Conservation (phyloP, 92 coral and sea anemone genomes). For the Porites evermanni region DNA sequence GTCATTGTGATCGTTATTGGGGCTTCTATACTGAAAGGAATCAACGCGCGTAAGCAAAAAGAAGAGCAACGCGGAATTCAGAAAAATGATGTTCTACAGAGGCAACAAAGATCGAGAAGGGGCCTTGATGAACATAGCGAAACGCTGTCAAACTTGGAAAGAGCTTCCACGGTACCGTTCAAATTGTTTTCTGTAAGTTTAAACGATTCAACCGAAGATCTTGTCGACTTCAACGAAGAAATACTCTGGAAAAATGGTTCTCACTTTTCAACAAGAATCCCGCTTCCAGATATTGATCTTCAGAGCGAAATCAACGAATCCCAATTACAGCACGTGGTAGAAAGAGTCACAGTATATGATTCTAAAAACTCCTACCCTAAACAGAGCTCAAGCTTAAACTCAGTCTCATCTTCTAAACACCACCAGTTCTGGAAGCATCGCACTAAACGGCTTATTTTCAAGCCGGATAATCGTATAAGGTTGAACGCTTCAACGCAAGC, state of each 20-base stretch:
- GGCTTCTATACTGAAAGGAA: not conserved
- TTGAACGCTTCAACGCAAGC: conserved; percentile 56
- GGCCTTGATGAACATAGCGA: not conserved
- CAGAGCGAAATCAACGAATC: not conserved
- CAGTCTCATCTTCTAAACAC: not conserved
- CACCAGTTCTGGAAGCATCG: conserved; percentile 11
- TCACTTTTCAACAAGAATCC: conserved; percentile 2
- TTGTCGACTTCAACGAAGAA: conserved; percentile 37
- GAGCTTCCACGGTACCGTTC: no score
- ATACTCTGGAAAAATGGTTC: conserved; percentile 54
- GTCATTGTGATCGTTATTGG: conserved; percentile 10
- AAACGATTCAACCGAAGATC: conserved; percentile 6
- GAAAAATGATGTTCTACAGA: not conserved
- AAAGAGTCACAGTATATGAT: not conserved
- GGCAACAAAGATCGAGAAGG: not conserved
- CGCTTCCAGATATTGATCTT: not conserved
- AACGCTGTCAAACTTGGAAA: not conserved
- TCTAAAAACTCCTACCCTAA: conserved; percentile 2
- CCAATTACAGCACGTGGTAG: conserved; percentile 19
- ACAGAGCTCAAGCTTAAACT: not conserved
- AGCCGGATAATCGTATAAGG: conserved; percentile 61
- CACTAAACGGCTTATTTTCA: conserved; percentile 54
- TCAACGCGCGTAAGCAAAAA: not conserved
- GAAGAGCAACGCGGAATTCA: not conserved
- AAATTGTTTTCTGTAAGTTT: not conserved